Conservation (phyloP, 2,797 vertebrate species). For the Siniperca undulata region DNA sequence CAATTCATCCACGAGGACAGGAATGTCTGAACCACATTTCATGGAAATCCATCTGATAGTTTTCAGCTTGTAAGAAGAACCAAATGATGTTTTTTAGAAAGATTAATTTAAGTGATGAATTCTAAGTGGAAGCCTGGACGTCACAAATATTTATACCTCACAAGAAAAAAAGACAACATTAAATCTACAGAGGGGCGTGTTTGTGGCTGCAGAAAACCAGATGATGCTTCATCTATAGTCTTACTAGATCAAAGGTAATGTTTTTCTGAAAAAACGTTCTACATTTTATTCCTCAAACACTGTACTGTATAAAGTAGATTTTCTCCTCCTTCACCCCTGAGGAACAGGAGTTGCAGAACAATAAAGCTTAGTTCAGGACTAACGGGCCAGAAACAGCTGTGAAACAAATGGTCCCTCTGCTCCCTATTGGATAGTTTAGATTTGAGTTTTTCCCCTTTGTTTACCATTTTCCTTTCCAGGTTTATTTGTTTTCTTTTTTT, state of each 20-base stretch:
- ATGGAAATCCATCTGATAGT: not conserved
- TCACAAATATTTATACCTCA: no score
- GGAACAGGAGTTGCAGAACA: not conserved
- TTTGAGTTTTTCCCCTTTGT: not conserved
- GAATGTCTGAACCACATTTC: no score
- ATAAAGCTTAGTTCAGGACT: not conserved
- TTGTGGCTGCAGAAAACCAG: not conserved
- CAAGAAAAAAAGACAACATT: not conserved
- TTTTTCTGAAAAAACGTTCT: not conserved
- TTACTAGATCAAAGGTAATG: not conserved
- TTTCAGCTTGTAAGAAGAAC: no score
- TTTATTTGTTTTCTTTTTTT: not conserved
- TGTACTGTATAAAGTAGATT: not conserved
- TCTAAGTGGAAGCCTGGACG: not conserved
- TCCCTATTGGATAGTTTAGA: not conserved
- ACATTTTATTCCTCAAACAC: not conserved
- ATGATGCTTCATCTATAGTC: not conserved
- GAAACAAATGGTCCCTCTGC: conserved; percentile 6
- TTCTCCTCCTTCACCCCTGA: not conserved
- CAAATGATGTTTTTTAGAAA: not conserved
- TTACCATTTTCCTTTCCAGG: not conserved
- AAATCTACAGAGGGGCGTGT: not conserved
- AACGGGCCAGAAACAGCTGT: not conserved
- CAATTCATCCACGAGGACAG: no score
- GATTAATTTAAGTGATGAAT: not conserved